A percentile compares a stretch with the other conserved stretches of the same genome.
Conservation (phyloP, 2,797 vertebrate genomes). For the Pempheris klunzingeri region DNA sequence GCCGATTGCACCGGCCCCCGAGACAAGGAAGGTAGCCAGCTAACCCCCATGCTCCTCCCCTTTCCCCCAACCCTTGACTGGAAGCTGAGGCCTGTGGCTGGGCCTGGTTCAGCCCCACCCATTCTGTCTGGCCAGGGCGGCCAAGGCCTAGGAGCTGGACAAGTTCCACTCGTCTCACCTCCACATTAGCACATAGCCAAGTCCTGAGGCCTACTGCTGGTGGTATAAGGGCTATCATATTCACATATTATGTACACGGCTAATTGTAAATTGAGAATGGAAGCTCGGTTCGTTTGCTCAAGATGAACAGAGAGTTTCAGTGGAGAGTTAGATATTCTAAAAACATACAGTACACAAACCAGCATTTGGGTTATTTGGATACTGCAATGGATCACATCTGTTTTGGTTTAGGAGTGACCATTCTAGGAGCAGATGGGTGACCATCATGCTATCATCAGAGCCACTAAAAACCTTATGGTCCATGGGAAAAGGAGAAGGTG, state of each 20-base stretch:
- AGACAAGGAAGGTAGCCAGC: slow-evolving; percentile 91
- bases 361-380: slow-evolving; percentile 45
- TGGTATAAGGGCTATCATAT: slow-evolving; percentile 43
- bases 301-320: slow-evolving; percentile 17
- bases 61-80: slow-evolving; percentile 83
- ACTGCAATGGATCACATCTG: slow-evolving; percentile 60
- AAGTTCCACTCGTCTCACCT: slow-evolving; percentile 77
- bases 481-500: slow-evolving; percentile 62
- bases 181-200: slow-evolving; percentile 53
- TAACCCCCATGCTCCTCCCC: slow-evolving; percentile 83
- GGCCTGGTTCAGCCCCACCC: slow-evolving; percentile 77
- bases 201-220: slow-evolving; percentile 49
- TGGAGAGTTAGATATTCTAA: slow-evolving; percentile 31
- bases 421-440: slow-evolving; percentile 46
- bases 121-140: slow-evolving; percentile 75
- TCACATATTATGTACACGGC: slow-evolving; percentile 36
- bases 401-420: slow-evolving; percentile 60
- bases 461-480: slow-evolving; percentile 50
- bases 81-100: slow-evolving; percentile 78
- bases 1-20: slow-evolving; percentile 91
- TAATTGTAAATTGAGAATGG: slow-evolving; percentile 46
- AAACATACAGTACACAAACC: slow-evolving; percentile 49
- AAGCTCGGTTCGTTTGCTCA: slow-evolving; percentile 27
- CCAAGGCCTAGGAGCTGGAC: slow-evolving; percentile 65
- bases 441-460: slow-evolving; percentile 65